A percentile compares a stretch with the other conserved stretches of the same genome.
phyloP scores from a whole-genome alignment of 2,797 vertebrate species.

The Pangasius macronema region DNA sequence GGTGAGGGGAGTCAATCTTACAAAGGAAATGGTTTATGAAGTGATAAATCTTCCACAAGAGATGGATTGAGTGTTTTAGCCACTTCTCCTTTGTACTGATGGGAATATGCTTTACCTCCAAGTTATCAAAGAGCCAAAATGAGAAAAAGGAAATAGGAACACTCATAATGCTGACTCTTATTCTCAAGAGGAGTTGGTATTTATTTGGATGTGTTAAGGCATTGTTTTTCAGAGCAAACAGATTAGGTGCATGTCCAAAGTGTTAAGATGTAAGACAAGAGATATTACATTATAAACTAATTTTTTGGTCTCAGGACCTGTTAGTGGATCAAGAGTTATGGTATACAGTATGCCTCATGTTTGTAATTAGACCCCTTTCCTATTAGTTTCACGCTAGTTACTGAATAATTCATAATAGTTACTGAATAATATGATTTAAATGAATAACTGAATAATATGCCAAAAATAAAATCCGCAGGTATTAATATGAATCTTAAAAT shows the following conservation, averaged over 20 bases:
- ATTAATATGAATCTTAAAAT: not conserved
- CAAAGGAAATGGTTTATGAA: slow-evolving; percentile 62
- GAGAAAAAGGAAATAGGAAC: slow-evolving; percentile 39
- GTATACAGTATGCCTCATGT: not conserved
- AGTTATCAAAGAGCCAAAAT: slow-evolving; percentile 50
- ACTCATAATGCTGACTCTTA: slow-evolving; percentile 7
- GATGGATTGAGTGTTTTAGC: slow-evolving; percentile 45
- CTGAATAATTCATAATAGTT: slow-evolving; percentile 7
- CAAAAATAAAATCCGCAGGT: not conserved
- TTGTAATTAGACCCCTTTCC: not conserved
- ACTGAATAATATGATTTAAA: not conserved
- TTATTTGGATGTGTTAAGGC: slow-evolving; percentile 19
- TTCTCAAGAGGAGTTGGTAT: slow-evolving; percentile 21
- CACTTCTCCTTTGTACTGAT: slow-evolving; percentile 46
- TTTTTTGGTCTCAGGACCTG: not conserved
- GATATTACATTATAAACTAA: not conserved
- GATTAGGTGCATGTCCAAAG: not conserved
- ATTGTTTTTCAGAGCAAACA: not conserved
- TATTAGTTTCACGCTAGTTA: not conserved
- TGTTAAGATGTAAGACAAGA: not conserved
- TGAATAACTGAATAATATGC: not conserved
- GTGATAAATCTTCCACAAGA: slow-evolving; percentile 57
- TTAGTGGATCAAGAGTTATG: not conserved
- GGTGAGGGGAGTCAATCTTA: slow-evolving; percentile 58
- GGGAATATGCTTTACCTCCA: slow-evolving; percentile 49